A percentile compares a stretch with the other conserved stretches of the same genome.
Conservation (phyloP, 2,113 vertebrate species). For the Protobothrops mucrosquamatus region DNA sequence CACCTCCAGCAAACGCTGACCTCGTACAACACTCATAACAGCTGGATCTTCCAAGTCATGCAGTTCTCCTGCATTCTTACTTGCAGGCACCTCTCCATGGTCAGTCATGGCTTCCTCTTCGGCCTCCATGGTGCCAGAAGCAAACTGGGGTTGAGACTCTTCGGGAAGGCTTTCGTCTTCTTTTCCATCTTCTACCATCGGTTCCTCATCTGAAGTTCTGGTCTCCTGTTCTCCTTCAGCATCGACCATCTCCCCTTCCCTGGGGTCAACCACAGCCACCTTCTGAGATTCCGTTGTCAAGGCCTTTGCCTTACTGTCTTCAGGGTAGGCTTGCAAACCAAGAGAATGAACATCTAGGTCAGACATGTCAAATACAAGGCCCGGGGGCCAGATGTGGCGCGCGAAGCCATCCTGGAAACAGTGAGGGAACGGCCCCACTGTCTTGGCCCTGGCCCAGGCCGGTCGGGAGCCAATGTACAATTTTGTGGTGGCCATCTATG, state of each 20-base stretch:
- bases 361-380: no score
- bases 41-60: constrained; percentile 80
- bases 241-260: fast-evolving
- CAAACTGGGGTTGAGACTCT: background rate
- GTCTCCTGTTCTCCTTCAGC: background rate
- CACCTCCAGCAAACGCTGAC: constrained; percentile 78
- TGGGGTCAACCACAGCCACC: background rate
- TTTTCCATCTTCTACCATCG: background rate
- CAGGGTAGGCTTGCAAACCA: constrained; percentile 16
- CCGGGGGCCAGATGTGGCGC: no score
- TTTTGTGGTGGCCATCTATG: no score
- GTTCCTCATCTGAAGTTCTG: background rate
- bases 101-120: constrained; percentile 11
- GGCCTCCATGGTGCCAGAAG: background rate
- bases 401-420: no score
- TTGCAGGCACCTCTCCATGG: background rate
- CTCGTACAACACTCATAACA: constrained; percentile 78
- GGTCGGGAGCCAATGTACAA: no score
- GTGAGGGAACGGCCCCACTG: no score
- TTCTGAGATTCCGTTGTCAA: constrained; percentile 1
- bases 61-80: constrained; percentile 23
- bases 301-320: constrained; percentile 17
- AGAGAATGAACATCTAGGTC: fast-evolving
- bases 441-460: no score
- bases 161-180: background rate